phyloP scores from a whole-genome alignment of 2,113 vertebrate species.

The Hemibagrus wyckioides region DNA sequence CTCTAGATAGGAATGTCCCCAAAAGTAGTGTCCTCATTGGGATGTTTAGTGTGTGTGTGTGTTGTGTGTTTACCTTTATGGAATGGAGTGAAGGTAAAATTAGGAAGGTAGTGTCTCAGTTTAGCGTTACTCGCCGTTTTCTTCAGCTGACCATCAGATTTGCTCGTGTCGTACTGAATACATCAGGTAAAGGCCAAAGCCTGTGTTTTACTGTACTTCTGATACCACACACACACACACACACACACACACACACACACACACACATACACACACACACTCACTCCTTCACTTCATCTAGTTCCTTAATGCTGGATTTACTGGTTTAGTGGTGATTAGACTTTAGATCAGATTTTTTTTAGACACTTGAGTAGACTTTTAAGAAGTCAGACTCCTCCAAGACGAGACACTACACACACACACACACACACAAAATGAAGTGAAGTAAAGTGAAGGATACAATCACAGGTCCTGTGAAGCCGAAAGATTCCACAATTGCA shows the following conservation, averaged over 20 bases:
- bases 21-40: too few species aligned
- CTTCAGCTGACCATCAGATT: conserved; percentile 92
- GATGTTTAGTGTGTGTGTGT: conserved; percentile 13
- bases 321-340: too few species aligned
- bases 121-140: conserved; percentile 95
- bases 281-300: not conserved
- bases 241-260: not conserved
- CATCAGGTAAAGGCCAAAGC: conserved; percentile 67
- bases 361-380: too few species aligned
- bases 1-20: too few species aligned
- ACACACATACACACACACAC: not conserved
- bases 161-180: conserved; percentile 84
- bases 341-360: too few species aligned
- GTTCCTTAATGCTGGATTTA: too few species aligned
- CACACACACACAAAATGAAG: not conserved
- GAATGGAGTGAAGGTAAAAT: conserved; percentile 90
- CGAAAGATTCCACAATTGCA: not conserved
- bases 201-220: not conserved
- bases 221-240: not conserved
- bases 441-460: conserved; percentile 67
- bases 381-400: too few species aligned
- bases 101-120: conserved; percentile 77
- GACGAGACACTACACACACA: not conserved
- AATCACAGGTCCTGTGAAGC: conserved; percentile 23
- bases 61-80: conserved; percentile 75